These are phyloP conservation scores for Athalia rosae DNA, from an alignment of 2,888 invertebrate species.

Conservation along the genomic window DNA sequence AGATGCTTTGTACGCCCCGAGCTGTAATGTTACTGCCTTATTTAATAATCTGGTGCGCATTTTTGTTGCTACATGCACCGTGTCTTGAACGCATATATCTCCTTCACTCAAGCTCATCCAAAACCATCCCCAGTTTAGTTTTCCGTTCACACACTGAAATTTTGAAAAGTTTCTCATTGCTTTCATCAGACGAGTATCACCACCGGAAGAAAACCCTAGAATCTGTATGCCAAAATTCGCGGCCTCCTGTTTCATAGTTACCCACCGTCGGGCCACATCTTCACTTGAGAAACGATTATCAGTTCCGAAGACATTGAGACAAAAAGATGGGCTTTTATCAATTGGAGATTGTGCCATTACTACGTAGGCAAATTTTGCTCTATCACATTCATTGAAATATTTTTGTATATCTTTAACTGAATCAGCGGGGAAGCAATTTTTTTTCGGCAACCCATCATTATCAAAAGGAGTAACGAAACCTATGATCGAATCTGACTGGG, in stretches of 20 bases:
- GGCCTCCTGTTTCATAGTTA: conserved; percentile 46
- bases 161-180: conserved; percentile 49
- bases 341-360: conserved; percentile 46
- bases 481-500: conserved; percentile 14
- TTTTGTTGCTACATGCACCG: conserved; percentile 49
- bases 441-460: conserved; percentile 26
- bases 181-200: conserved; percentile 51
- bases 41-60: conserved; percentile 43
- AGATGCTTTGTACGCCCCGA: conserved; percentile 20
- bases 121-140: conserved; percentile 46
- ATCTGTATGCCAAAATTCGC: conserved; percentile 48
- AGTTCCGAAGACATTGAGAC: conserved; percentile 51
- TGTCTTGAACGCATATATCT: conserved; percentile 48
- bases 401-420: conserved; percentile 40
- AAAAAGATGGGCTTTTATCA: conserved; percentile 46
- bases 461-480: conserved; percentile 28
- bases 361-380: conserved; percentile 47
- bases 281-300: conserved; percentile 51
- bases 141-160: conserved; percentile 12
- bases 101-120: conserved; percentile 35
- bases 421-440: conserved; percentile 3
- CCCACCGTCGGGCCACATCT: conserved; percentile 49
- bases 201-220: conserved; percentile 52
- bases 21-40: conserved; percentile 16
- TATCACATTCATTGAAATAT: conserved; percentile 35